Evolutionary conservation across 2,888 invertebrate genomes (phyloP), one percentile per base, ranked within the genome.

Genomic region (Uloborus plumipes): DNA sequence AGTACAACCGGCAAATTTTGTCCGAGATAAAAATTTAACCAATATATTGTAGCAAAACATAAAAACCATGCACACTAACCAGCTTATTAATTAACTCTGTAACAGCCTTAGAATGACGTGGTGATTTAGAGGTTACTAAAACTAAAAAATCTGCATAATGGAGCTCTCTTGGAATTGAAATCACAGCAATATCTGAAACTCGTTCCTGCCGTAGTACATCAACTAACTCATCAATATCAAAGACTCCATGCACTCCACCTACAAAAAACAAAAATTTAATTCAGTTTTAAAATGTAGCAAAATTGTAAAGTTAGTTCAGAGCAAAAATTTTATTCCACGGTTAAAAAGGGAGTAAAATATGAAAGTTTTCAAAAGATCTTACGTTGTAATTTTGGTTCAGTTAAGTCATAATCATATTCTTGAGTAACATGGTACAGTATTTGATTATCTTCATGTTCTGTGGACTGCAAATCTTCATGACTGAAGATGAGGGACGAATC

Each of bases 61-160:
- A 6, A 6, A 39, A 11, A 9, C 9, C 39, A 39, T 26, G 15
- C 53, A 58, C 9, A 77, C 84, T 78, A 69, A 86, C 86, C 65
- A 85, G 55, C 62, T 85, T 85, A 20, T 73, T 80, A 18, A 87
- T 49, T 55, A 85, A 80, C 50, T 88, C 86, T 15, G 88, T 86
- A 22, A 89, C 87, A 26, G 89, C 89, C 51, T 84, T 84, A 49
- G 89, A 80, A 84, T 90, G 90, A 26, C 89, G 85, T 0, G 79
- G 61, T 0, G 90, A 89, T 22, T 86, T 86, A 7, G 88, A 89
- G 75, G 93, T 93, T 2, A 93, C 94, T 13, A 98, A 90, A 77
- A 96, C 94, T 88, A 98, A 92, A 87, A 95, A 93, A 88, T 96
- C 94, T 16, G 95, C 94, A 90, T 96, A 97, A 84, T 93, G 92